These are phyloP conservation scores for Nemoura dubitans DNA, from an alignment of 2,888 invertebrate genomes.

Conservation along the genomic window DNA sequence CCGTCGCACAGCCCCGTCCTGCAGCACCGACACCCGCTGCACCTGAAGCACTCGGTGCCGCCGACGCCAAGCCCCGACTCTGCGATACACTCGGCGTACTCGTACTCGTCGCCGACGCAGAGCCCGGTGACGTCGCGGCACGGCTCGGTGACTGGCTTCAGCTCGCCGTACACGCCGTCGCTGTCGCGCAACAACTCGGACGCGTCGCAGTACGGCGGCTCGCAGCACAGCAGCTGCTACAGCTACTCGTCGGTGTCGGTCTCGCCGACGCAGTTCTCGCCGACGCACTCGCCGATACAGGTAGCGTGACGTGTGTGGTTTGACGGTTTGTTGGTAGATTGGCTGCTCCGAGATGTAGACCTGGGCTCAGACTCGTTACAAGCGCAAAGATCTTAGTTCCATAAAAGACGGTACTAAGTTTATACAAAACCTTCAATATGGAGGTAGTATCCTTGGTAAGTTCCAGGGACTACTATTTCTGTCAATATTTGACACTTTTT, in stretches of 20 bases:
- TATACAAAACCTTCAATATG: too few relatives aligned
- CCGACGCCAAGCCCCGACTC: slow-evolving; percentile 89
- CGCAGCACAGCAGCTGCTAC: slow-evolving; percentile 71
- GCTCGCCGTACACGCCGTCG: slow-evolving; percentile 77
- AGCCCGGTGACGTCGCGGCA: slow-evolving; percentile 87
- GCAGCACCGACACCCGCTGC: slow-evolving; percentile 58
- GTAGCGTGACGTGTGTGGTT: slow-evolving; percentile 60
- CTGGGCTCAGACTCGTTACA: too few relatives aligned
- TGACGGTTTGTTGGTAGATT: too few relatives aligned
- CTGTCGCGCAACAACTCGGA: slow-evolving; percentile 90
- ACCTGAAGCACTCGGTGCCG: slow-evolving; percentile 62
- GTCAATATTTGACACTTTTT: too few relatives aligned
- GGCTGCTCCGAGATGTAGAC: too few relatives aligned
- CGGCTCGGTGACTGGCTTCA: slow-evolving; percentile 64
- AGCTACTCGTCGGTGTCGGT: slow-evolving; percentile 70
- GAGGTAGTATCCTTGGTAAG: too few relatives aligned
- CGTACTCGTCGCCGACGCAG: slow-evolving; percentile 81
- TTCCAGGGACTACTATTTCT: too few relatives aligned
- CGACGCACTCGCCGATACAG: slow-evolving; percentile 84
- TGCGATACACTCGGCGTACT: slow-evolving; percentile 88
- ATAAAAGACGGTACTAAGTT: too few relatives aligned
- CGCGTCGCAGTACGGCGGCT: slow-evolving; percentile 87
- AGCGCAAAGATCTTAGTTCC: too few relatives aligned
- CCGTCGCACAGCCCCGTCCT: slow-evolving; percentile 72
- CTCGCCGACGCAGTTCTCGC: slow-evolving; percentile 73